phyloP scores from a whole-genome alignment of 2,113 vertebrate species.

The Fulmarus glacialis region DNA sequence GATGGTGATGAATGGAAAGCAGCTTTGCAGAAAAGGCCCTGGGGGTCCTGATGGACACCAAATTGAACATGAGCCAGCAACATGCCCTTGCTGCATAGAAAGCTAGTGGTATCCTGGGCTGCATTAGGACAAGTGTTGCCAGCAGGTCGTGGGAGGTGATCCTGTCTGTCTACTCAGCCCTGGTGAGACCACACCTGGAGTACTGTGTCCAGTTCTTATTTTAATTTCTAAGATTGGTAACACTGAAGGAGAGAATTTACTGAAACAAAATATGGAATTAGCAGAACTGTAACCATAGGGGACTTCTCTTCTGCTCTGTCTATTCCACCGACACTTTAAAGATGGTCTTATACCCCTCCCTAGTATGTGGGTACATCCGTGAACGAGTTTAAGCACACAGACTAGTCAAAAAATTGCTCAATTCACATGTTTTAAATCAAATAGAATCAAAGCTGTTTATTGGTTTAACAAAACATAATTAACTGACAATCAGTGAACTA shows the following conservation, averaged over 20 bases:
- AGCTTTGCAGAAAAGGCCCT: neutral
- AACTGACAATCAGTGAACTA: neutral
- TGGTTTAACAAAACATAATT: neutral
- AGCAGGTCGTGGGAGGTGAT: neutral
- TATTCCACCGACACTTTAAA: fast-evolving
- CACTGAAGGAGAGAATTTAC: neutral
- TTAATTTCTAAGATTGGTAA: neutral
- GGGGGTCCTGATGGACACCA: neutral
- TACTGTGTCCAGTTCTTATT: neutral
- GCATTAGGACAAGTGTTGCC: neutral
- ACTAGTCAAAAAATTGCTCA: neutral
- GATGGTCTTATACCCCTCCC: neutral
- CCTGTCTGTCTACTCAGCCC: neutral
- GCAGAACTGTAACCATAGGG: neutral
- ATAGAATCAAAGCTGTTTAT: neutral
- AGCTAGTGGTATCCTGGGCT: neutral
- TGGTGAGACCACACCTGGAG: neutral
- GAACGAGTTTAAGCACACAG: neutral
- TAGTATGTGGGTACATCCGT: too few relatives aligned
- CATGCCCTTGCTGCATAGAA: fast-evolving
- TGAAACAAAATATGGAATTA: neutral
- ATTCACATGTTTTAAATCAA: fast-evolving
- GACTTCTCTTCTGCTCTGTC: neutral
- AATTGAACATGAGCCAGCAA: fast-evolving
- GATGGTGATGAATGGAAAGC: neutral